These are phyloP conservation scores for Drosophila obscura DNA, from an alignment of 1,140 invertebrate species.

Conservation along the genomic window DNA sequence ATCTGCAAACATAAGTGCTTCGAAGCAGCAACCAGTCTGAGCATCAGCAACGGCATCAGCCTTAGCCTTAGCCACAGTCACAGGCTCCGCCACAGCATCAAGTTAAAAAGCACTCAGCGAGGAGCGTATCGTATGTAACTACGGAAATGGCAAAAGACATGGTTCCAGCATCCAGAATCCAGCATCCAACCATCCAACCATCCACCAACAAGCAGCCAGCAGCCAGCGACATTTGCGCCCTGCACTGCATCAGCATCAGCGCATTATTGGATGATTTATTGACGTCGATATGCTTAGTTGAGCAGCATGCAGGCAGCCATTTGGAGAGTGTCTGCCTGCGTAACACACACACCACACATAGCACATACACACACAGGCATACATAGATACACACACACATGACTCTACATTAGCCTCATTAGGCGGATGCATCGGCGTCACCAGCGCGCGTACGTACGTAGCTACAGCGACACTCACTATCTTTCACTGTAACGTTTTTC, in stretches of 20 bases:
- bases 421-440: conserved; percentile 46
- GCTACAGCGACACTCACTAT: conserved; percentile 37
- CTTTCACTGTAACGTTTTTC: conserved; percentile 30
- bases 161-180: conserved; percentile 29
- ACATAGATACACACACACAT: conserved; percentile 33
- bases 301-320: conserved; percentile 64
- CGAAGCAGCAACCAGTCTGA: conserved; percentile 26
- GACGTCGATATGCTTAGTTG: conserved; percentile 83
- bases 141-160: conserved; percentile 71
- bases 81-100: conserved; percentile 25
- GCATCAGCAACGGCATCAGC: conserved; percentile 6
- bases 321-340: conserved; percentile 63
- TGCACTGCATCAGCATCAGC: conserved; percentile 63
- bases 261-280: conserved; percentile 83
- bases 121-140: conserved; percentile 60
- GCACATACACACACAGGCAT: neutral
- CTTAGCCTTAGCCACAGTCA: conserved; percentile 26
- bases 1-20: conserved; percentile 72
- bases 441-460: conserved; percentile 7
- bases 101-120: conserved; percentile 74
- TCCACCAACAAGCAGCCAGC: conserved; percentile 6
- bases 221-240: conserved; percentile 54
- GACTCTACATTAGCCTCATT: conserved; percentile 61
- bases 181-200: conserved; percentile 5
- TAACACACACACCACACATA: conserved; percentile 15